Evolutionary conservation across 2,113 vertebrate genomes (phyloP), one percentile per base, ranked within the genome.

Genomic region (Chitala chitala): DNA sequence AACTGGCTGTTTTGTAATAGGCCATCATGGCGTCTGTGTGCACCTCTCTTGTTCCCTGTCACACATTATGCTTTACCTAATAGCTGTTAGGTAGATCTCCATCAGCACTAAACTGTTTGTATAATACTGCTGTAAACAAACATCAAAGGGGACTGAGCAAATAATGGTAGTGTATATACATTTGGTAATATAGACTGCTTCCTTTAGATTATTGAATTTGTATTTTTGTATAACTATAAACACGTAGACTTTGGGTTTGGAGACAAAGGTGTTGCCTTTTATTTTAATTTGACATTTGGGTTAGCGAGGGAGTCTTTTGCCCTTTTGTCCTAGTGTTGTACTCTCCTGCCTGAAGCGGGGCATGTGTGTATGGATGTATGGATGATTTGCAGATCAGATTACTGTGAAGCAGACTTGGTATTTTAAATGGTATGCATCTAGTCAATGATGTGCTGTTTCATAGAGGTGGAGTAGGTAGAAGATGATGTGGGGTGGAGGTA

Each of bases 211-310:
- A 82, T 85, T 87, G 83, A 84, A 86, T 89, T 87, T 88, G 88
- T 91, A 91, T 92, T 90, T 92, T 92, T 92, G 88, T 90, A 90
- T 84, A 87, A 79, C 81, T 85, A 82, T 80, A 79, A 84, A 84
- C 77, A 75, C 79, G 78, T 81, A 80, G 77, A 83, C 77, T 82
- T 81, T 80, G 82, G 86, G 82, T 81, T 86, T 81, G 82, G 76
- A 84, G 77, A 81, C 81, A 71, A 77, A 79, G 73, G 71, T 74
- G 65, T 75, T 78, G 72, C 69, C 40, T 55, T 77, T 71, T 77
- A 70, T 42, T 40, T 26, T 2, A 1, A 15, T 10, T 6, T 8
- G 24, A 2, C 22, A 48, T 68, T 6, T 55, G 26, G 36, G 31
- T 42, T 20, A 10, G 63, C 40, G 36, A 9, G 13, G 38, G 9